Evolutionary conservation across 2,113 vertebrate species (phyloP).

Genomic region (Eidolon helvum): DNA sequence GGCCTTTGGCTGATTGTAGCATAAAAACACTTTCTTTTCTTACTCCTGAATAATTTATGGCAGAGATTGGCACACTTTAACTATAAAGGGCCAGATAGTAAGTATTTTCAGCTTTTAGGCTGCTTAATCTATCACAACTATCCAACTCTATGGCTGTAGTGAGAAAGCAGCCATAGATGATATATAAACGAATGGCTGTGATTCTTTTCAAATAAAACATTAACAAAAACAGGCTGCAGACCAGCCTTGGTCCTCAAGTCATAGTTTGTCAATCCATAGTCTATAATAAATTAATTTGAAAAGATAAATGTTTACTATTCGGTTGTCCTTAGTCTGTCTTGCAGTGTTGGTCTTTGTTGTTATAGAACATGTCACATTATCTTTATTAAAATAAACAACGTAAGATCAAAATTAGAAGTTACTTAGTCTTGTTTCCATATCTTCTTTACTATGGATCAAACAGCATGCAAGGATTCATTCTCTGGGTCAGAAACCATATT

Average conservation of each 20-base stretch:
- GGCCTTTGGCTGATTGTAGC: not conserved
- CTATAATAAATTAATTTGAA: not conserved
- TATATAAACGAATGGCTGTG: not conserved
- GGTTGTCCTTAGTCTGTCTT: not conserved
- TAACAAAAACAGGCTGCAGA: not conserved
- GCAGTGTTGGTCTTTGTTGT: not conserved
- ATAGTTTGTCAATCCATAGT: rapidly evolving
- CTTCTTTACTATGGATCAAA: not conserved
- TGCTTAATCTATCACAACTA: not conserved
- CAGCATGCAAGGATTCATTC: not conserved
- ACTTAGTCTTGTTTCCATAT: not conserved
- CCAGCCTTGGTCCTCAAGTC: not conserved
- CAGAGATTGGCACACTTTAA: not conserved
- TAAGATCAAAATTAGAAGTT: not conserved
- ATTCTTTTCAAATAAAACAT: not conserved
- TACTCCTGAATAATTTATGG: not conserved
- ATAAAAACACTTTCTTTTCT: not conserved
- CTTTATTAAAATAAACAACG: not conserved
- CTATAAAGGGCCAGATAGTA: not conserved
- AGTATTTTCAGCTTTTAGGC: not conserved
- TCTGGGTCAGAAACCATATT: not conserved
- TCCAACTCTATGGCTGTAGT: not conserved
- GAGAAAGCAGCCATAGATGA: not conserved
- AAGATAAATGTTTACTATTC: not conserved
- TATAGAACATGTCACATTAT: rapidly evolving